Conservation (phyloP, 2,797 vertebrate species). For the Clarias laeviceps region DNA sequence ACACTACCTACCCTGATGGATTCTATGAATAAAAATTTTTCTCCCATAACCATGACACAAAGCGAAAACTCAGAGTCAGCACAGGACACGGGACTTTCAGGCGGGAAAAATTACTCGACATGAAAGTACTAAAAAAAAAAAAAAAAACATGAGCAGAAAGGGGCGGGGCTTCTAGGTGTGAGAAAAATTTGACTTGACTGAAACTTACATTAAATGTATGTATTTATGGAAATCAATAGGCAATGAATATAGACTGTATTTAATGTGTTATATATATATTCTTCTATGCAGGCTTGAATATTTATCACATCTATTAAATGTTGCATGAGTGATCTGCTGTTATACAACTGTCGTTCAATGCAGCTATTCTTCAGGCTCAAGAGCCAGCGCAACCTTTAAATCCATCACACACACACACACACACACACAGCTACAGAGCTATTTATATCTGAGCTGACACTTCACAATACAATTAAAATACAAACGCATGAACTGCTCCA, state of each 20-base stretch:
- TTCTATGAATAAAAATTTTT: background rate
- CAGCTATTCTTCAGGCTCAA: conserved; percentile 1
- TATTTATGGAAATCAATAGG: background rate
- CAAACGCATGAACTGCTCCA: background rate
- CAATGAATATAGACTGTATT: background rate
- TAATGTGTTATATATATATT: too few relatives aligned
- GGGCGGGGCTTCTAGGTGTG: background rate
- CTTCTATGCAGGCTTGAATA: background rate
- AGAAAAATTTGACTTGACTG: background rate
- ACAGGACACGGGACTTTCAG: background rate
- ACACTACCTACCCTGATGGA: background rate
- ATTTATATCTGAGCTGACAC: background rate
- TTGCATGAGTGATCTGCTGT: background rate
- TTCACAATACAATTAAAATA: conserved; percentile 18
- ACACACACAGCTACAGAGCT: background rate
- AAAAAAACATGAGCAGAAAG: background rate
- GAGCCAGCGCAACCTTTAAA: background rate
- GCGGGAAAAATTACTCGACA: background rate
- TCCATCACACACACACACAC: conserved; percentile 16
- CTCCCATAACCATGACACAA: background rate
- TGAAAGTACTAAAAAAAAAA: background rate
- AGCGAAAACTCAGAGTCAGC: background rate
- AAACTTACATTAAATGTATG: background rate
- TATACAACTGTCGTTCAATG: background rate
- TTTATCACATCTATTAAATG: background rate